Percentiles rank a stretch among this genome's conserved stretches.
These are phyloP conservation scores for Drosophila bocki DNA, from an alignment of 1,140 invertebrate genomes.

Conservation along the genomic window DNA sequence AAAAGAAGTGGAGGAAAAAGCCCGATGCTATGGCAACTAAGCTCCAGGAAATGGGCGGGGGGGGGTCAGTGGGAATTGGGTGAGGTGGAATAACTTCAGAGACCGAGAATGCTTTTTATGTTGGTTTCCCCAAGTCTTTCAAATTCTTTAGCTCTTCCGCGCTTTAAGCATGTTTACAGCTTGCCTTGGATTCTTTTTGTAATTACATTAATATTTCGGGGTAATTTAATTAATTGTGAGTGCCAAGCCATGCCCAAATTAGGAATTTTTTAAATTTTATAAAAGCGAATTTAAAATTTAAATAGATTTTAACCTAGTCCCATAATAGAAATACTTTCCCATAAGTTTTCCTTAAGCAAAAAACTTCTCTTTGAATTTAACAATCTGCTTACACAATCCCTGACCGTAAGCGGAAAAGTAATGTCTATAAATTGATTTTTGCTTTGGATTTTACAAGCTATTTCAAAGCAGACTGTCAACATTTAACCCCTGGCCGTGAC, in stretches of 20 bases:
- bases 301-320: not conserved
- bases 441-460: constrained; percentile 9
- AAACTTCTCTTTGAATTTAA: not conserved
- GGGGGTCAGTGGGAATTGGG: constrained; percentile 28
- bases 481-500: constrained; percentile 47
- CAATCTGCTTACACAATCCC: constrained; percentile 16
- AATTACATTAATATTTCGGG: constrained; percentile 4
- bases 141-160: constrained; percentile 18
- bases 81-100: constrained; percentile 30
- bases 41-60: constrained; percentile 29
- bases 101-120: constrained; percentile 43
- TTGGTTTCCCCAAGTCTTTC: constrained; percentile 8
- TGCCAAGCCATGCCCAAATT: not conserved
- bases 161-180: constrained; percentile 18
- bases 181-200: constrained; percentile 2
- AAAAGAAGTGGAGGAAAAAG: constrained; percentile 40
- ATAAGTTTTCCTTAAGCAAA: not conserved
- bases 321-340: not conserved
- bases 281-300: not conserved
- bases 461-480: constrained; percentile 48
- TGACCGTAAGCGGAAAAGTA: constrained; percentile 8
- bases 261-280: not conserved
- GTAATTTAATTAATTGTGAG: constrained; percentile 13
- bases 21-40: constrained; percentile 28
- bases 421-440: constrained; percentile 67